Conservation (phyloP, 1,140 invertebrate species). For the Tetramorium simillimum region DNA sequence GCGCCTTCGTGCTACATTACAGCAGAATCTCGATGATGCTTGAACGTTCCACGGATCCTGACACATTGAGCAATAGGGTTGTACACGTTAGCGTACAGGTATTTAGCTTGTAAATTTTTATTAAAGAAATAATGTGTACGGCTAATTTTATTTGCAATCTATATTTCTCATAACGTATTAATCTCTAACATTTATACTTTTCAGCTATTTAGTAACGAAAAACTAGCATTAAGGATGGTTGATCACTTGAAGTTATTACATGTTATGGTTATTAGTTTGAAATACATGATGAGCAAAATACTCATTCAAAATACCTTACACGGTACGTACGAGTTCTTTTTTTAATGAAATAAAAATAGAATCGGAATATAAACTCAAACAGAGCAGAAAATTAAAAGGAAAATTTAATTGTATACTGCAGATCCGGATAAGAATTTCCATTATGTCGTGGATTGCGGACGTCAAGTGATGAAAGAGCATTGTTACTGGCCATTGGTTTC, state of each 20-base stretch:
- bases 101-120: conserved; percentile 37
- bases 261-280: conserved; percentile 97
- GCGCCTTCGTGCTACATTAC: conserved; percentile 98
- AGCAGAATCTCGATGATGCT: conserved; percentile 96
- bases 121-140: neutral
- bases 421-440: conserved; percentile 93
- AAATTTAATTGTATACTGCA: conserved; percentile 75
- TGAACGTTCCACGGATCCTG: conserved; percentile 93
- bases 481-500: conserved; percentile 99
- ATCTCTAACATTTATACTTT: conserved; percentile 44
- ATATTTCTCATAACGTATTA: conserved; percentile 33
- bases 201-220: conserved; percentile 96
- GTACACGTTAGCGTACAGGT: conserved; percentile 98
- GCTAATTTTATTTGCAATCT: conserved; percentile 73
- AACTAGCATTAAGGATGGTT: conserved; percentile 95
- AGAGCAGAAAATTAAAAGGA: neutral
- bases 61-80: conserved; percentile 96
- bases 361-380: neutral
- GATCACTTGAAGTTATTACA: conserved; percentile 95
- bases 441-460: conserved; percentile 96
- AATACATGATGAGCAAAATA: conserved; percentile 97
- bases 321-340: conserved; percentile 85
- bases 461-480: conserved; percentile 97
- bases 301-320: conserved; percentile 94
- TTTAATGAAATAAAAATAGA: conserved; percentile 21